These are phyloP conservation scores for Aulostomus chinensis DNA, from an alignment of 2,797 vertebrate genomes.

Conservation along the genomic window DNA sequence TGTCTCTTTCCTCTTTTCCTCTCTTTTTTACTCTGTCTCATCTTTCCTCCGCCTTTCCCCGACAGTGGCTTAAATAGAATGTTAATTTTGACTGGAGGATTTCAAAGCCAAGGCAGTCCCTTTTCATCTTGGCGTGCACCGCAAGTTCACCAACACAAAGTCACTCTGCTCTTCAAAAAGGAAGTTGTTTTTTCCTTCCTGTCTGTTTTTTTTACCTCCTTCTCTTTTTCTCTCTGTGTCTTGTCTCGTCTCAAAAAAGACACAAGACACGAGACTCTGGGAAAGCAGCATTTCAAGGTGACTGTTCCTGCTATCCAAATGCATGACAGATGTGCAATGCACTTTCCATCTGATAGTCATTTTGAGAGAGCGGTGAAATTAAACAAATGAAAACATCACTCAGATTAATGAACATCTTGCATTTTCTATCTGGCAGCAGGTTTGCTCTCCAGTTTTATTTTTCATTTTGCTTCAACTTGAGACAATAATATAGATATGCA, in stretches of 20 bases:
- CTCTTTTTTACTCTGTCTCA: constrained; percentile 55
- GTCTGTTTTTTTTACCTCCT: constrained; percentile 26
- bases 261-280: constrained; percentile 46
- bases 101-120: constrained; percentile 72
- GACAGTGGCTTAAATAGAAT: constrained; percentile 80
- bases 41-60: constrained; percentile 62
- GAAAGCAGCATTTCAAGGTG: constrained; percentile 49
- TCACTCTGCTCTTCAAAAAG: constrained; percentile 63
- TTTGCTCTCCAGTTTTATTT: constrained; percentile 23
- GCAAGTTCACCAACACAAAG: constrained; percentile 77
- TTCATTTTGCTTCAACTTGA: too few relatives aligned
- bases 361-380: constrained; percentile 19
- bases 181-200: constrained; percentile 59
- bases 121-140: constrained; percentile 74
- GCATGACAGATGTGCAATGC: constrained; percentile 37
- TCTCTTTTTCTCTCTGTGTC: constrained; percentile 16
- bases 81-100: constrained; percentile 79
- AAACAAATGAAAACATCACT: constrained; percentile 19
- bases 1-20: constrained; percentile 13
- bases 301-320: constrained; percentile 39
- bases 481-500: too few relatives aligned
- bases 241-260: constrained; percentile 50
- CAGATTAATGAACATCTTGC: constrained; percentile 19
- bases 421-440: constrained; percentile 17
- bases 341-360: constrained; percentile 26